These are phyloP conservation scores for Botrylloides violaceus DNA, from an alignment of 23 tunicate species.

Conservation along the genomic window DNA sequence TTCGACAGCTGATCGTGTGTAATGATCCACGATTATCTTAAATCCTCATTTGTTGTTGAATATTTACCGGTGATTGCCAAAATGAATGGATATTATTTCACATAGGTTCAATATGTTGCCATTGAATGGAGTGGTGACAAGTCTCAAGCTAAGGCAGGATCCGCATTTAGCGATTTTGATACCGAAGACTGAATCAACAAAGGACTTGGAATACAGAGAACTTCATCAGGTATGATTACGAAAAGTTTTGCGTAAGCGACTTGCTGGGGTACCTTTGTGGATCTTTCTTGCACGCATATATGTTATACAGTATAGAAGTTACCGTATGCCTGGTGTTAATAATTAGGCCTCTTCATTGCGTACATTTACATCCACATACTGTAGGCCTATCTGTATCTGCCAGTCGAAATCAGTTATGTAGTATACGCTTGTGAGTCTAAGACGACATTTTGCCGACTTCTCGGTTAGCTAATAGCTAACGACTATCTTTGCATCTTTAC, in stretches of 20 bases:
- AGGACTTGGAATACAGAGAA: conserved; percentile 76
- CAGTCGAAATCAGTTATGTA: too few species aligned
- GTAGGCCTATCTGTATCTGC: too few species aligned
- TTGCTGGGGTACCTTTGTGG: too few species aligned
- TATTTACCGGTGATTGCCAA: background rate
- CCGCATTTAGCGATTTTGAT: conserved; percentile 51
- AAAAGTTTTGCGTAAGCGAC: too few species aligned
- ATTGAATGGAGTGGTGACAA: conserved; percentile 59
- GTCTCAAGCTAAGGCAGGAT: conserved; percentile 45
- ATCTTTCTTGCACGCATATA: background rate
- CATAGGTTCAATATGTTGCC: conserved; percentile 39
- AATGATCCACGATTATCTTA: too few species aligned
- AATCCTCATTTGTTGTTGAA: background rate
- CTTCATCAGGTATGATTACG: conserved; percentile 69
- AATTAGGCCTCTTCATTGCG: background rate
- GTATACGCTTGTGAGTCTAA: too few species aligned
- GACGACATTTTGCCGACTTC: too few species aligned
- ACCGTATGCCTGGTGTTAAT: background rate
- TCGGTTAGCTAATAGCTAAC: background rate
- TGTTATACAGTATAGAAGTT: background rate
- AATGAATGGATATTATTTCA: background rate
- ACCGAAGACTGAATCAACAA: conserved; percentile 47
- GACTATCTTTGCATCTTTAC: background rate
- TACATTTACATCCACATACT: too few species aligned
- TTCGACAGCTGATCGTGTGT: too few species aligned